A percentile compares a stretch with the other conserved stretches of the same genome.
phyloP scores from a whole-genome alignment of 2,888 invertebrate genomes.

The Tipula unca region DNA sequence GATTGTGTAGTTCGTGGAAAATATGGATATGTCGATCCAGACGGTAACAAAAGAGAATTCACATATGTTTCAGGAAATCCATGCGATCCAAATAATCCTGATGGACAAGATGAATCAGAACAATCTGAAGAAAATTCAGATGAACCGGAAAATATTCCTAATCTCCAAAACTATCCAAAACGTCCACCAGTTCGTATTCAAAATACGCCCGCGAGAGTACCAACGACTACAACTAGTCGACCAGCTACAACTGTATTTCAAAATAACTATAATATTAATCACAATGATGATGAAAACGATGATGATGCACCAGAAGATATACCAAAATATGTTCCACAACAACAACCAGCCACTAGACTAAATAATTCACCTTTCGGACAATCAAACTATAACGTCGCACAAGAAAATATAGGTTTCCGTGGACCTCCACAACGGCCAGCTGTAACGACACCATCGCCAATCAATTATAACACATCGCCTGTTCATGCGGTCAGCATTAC shows the following conservation, averaged over 20 bases:
- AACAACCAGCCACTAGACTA: slow-evolving; percentile 36
- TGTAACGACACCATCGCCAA: slow-evolving; percentile 44
- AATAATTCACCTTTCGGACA: slow-evolving; percentile 31
- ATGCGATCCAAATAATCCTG: slow-evolving; percentile 74
- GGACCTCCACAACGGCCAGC: slow-evolving; percentile 35
- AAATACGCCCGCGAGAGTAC: slow-evolving; percentile 41
- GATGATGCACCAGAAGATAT: slow-evolving; percentile 52
- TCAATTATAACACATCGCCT: slow-evolving; percentile 36
- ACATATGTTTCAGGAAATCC: slow-evolving; percentile 80
- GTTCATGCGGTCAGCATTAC: slow-evolving; percentile 50
- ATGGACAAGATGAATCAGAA: slow-evolving; percentile 48
- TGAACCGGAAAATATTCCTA: slow-evolving; percentile 52
- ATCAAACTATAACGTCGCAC: slow-evolving; percentile 22
- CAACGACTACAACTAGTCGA: slow-evolving; percentile 43
- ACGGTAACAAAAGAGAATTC: slow-evolving; percentile 77
- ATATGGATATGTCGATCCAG: slow-evolving; percentile 80
- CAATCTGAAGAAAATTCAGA: slow-evolving; percentile 48
- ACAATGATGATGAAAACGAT: slow-evolving; percentile 47
- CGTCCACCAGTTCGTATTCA: slow-evolving; percentile 42
- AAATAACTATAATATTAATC: slow-evolving; percentile 48
- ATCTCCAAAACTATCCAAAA: slow-evolving; percentile 49
- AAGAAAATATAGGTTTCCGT: slow-evolving; percentile 25
- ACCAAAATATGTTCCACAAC: slow-evolving; percentile 39
- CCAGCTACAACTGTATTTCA: slow-evolving; percentile 63
- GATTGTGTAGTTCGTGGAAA: slow-evolving; percentile 82